These are phyloP conservation scores for Halcyon badia DNA, from an alignment of 2,797 vertebrate genomes.

Conservation along the genomic window DNA sequence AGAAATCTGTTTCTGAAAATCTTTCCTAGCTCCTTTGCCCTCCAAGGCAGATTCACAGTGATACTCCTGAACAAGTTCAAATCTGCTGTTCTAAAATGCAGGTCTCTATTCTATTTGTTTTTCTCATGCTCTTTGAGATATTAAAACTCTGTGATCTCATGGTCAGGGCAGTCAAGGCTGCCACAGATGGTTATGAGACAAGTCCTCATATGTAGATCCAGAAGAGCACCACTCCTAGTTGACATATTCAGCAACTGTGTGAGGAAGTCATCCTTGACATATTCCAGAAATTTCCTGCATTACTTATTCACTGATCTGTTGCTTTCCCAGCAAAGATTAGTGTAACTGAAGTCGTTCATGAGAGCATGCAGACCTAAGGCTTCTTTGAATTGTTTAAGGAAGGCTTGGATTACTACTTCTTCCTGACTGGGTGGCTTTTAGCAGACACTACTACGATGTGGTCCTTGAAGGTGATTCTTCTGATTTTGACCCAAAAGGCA, in stretches of 20 bases:
- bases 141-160: neutral
- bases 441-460: neutral
- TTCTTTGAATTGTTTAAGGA: neutral
- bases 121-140: neutral
- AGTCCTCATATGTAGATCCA: neutral
- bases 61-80: neutral
- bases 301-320: neutral
- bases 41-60: neutral
- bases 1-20: neutral
- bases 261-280: neutral
- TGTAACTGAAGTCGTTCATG: neutral
- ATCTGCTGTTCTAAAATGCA: neutral
- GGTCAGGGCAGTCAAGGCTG: neutral
- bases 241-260: neutral
- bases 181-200: neutral
- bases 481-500: neutral
- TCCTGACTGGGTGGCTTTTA: neutral
- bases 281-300: neutral
- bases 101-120: neutral
- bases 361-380: neutral
- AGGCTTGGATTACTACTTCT: neutral
- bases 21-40: neutral
- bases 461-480: neutral
- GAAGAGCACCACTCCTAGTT: neutral
- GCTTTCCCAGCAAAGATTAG: neutral